phyloP scores from a whole-genome alignment of 2,797 vertebrate species.

The Fringilla coelebs region DNA sequence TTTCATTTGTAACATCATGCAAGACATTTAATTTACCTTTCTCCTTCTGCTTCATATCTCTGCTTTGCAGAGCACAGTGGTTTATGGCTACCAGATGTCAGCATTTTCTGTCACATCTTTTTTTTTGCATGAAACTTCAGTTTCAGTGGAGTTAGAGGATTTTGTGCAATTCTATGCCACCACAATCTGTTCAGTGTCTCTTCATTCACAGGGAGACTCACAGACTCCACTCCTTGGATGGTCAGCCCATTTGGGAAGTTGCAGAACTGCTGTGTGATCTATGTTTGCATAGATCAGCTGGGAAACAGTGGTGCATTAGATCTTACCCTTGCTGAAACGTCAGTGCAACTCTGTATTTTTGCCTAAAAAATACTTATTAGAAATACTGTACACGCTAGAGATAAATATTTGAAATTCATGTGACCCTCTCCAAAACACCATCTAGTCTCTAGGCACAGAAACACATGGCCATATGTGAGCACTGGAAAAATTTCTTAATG shows the following conservation, averaged over 20 bases:
- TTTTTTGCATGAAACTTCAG: background rate
- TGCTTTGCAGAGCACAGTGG: background rate
- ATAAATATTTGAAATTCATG: background rate
- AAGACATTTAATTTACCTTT: background rate
- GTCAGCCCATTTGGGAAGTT: background rate
- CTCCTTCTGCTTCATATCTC: background rate
- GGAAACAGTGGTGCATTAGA: background rate
- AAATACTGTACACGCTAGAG: background rate
- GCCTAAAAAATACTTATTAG: background rate
- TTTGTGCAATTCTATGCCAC: background rate
- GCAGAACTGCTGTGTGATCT: background rate
- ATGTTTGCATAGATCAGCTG: background rate
- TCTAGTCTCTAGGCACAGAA: background rate
- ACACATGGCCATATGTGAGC: background rate
- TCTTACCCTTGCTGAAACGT: background rate
- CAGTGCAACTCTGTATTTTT: background rate
- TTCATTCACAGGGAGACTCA: background rate
- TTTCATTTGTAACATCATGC: background rate
- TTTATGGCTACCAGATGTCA: background rate
- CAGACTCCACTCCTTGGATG: background rate
- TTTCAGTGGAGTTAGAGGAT: background rate
- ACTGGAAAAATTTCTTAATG: background rate
- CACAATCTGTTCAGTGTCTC: background rate
- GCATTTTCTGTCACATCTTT: background rate
- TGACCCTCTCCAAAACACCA: background rate